Evolutionary conservation across 2,113 vertebrate species (phyloP), one percentile per base, ranked within the genome.

Genomic region (Parotia lawesii): DNA sequence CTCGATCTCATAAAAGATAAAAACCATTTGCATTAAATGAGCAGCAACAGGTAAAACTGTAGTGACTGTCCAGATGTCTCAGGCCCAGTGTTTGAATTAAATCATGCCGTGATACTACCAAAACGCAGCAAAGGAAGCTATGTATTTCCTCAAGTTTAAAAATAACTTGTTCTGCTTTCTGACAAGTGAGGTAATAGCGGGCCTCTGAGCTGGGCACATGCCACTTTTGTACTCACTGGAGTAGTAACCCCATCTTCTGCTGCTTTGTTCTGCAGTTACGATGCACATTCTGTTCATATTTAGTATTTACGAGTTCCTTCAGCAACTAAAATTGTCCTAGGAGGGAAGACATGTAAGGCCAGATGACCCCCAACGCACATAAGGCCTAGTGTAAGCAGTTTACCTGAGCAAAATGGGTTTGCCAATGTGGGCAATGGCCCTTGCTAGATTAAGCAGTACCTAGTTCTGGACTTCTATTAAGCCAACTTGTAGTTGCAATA

Each of bases 141-240:
- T 44, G 6, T 29, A 45, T 92, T 95, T 94, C 87, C 87, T 95
- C 79, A 48, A 22, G 37, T 93, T 95, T 93, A 94, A 96, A 97
- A 96, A 95, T 61, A 91, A 42, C 73, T 87, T 40, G 65, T 37
- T 94, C 88, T 78, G 23, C 57, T 86, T 73, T 84, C 28, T 87
- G 78, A 40, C 58, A 58, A 65, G 54, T 31, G 72, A 91, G 51
- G 67, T 16, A 70, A 70, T 2, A 57, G 33, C 3, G 0, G 17
- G 47, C 35, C 40, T 71, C 57, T 3, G 4, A 81, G 50, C 23
- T 61, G 54, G 48, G 45, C 24, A 31, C 5, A 7, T 14, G 40
- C 45, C 1, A 2, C 54, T 86, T 56, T 25, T 33, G 5, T 7
- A 22, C 10, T 64, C 27, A 4, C 2, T 4, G 10, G 13, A 62